phyloP scores from a whole-genome alignment of 2,888 invertebrate species.

The Drosophila subquinaria region DNA sequence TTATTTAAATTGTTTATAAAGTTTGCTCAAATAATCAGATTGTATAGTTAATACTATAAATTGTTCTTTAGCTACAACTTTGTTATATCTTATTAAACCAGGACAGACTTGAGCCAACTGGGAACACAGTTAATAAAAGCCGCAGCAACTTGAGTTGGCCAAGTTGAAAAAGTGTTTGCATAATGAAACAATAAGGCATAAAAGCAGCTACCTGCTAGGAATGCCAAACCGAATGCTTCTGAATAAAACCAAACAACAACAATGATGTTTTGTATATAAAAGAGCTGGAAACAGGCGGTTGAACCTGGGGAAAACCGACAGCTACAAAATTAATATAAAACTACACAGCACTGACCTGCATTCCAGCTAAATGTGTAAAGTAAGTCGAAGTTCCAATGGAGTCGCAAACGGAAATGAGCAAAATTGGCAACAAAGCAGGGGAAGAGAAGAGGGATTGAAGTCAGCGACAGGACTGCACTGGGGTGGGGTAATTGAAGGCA shows the following conservation, averaged over 20 bases:
- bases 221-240: constrained; percentile 10
- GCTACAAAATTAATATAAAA: constrained; percentile 59
- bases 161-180: constrained; percentile 48
- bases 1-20: not conserved
- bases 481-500: constrained; percentile 52
- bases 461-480: not conserved
- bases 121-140: constrained; percentile 14
- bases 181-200: constrained; percentile 40
- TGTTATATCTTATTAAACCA: constrained; percentile 4
- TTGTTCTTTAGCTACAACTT: not conserved
- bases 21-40: not conserved
- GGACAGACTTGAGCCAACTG: constrained; percentile 8
- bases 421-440: constrained; percentile 44
- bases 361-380: constrained; percentile 49
- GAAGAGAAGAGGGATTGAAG: not conserved
- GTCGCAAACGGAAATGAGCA: constrained; percentile 69
- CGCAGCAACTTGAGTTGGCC: constrained; percentile 24
- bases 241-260: constrained; percentile 2
- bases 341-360: constrained; percentile 72
- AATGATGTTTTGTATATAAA: constrained; percentile 27
- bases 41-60: not conserved
- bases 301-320: constrained; percentile 21
- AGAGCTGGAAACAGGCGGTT: constrained; percentile 39
- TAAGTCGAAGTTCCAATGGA: constrained; percentile 45
- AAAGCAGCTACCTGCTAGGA: constrained; percentile 24